Conservation (phyloP, 2,888 invertebrate species). For the Unio delphinus region DNA sequence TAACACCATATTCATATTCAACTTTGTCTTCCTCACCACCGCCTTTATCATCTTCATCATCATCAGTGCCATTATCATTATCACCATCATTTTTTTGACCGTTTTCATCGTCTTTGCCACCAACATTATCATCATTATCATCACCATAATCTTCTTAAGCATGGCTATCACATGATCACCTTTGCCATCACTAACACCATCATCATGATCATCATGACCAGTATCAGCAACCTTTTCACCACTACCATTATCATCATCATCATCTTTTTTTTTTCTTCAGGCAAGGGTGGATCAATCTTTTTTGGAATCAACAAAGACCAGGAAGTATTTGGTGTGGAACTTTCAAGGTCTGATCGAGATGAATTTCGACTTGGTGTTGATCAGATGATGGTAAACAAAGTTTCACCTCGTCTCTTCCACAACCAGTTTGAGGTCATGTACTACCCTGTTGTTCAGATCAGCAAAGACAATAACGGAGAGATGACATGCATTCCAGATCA, state of each 20-base stretch:
- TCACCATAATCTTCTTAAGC: no score
- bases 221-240: background rate
- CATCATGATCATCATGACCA: no score
- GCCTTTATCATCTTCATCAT: no score
- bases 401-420: slow-evolving; percentile 38
- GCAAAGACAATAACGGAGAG: background rate
- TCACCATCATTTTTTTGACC: no score
- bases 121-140: no score
- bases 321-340: slow-evolving; percentile 37
- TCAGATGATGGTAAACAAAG: slow-evolving; percentile 33
- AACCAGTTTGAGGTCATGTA: slow-evolving; percentile 40
- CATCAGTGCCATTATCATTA: no score
- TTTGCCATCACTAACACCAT: background rate
- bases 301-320: slow-evolving; percentile 40
- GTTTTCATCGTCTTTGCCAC: no score
- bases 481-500: slow-evolving; percentile 19
- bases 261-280: slow-evolving; percentile 14
- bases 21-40: no score
- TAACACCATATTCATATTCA: no score
- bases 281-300: slow-evolving; percentile 42
- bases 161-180: background rate
- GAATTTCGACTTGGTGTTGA: slow-evolving; percentile 49
- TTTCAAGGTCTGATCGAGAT: slow-evolving; percentile 46
- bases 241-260: background rate
- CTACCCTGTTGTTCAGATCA: slow-evolving; percentile 29